These are phyloP conservation scores for Meghimatium bilineatum DNA, from an alignment of 2,888 invertebrate genomes.

Conservation along the genomic window DNA sequence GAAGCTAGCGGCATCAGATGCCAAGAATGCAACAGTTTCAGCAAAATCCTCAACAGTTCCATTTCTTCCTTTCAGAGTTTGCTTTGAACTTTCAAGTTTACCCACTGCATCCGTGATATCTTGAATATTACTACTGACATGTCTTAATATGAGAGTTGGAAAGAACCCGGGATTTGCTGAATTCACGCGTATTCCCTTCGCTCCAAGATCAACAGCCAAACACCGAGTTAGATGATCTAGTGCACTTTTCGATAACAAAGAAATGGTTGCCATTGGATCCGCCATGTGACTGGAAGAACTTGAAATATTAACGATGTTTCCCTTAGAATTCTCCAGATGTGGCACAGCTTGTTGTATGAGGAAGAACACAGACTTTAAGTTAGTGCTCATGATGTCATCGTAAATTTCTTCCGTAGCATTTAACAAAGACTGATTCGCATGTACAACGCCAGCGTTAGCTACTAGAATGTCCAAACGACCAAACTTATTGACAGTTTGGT, in stretches of 20 bases:
- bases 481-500: neutral
- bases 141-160: slow-evolving; percentile 11
- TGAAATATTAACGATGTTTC: slow-evolving; percentile 14
- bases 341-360: neutral
- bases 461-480: slow-evolving; percentile 18
- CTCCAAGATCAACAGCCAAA: slow-evolving; percentile 18
- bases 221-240: neutral
- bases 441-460: slow-evolving; percentile 21
- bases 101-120: neutral
- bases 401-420: slow-evolving; percentile 27
- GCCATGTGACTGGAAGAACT: slow-evolving; percentile 4
- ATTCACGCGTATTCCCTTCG: neutral
- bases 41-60: slow-evolving; percentile 1
- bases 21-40: slow-evolving; percentile 26
- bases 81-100: neutral
- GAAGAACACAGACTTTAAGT: neutral
- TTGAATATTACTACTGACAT: neutral
- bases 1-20: slow-evolving; percentile 4
- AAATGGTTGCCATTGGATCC: neutral
- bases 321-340: neutral
- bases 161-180: slow-evolving; percentile 5
- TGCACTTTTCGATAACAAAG: slow-evolving; percentile 16
- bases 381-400: slow-evolving; percentile 18
- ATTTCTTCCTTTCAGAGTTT: neutral
- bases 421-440: neutral